phyloP scores from a whole-genome alignment of 2,113 vertebrate genomes.

The Pseudonaja textilis region DNA sequence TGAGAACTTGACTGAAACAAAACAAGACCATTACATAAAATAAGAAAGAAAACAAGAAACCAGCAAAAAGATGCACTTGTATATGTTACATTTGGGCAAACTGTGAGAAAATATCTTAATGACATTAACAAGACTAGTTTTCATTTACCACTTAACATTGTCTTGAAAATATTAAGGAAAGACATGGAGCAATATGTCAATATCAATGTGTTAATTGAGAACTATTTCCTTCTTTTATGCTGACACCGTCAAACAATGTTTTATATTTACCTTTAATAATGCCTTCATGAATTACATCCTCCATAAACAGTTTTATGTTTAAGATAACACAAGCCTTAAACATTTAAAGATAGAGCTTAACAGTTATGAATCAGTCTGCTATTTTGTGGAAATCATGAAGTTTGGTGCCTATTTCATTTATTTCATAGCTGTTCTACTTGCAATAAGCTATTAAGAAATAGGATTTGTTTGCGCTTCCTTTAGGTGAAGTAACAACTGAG shows the following conservation, averaged over 20 bases:
- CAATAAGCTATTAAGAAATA: not conserved
- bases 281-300: not conserved
- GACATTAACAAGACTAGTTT: not conserved
- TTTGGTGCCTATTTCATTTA: not conserved
- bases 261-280: not conserved
- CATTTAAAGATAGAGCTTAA: not conserved
- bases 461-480: not conserved
- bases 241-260: not conserved
- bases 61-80: not conserved
- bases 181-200: not conserved
- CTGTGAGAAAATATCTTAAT: not conserved
- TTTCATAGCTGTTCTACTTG: not conserved
- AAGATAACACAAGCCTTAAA: not conserved
- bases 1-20: conserved; percentile 89
- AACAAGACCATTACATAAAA: conserved; percentile 43
- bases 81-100: not conserved
- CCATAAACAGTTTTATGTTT: not conserved
- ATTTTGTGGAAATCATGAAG: not conserved
- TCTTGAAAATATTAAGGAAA: not conserved
- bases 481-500: not conserved
- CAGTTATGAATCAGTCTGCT: not conserved
- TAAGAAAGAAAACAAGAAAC: conserved; percentile 46
- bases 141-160: not conserved
- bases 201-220: not conserved
- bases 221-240: not conserved